Evolutionary conservation across 2,888 invertebrate genomes (phyloP), one percentile per base, ranked within the genome.

Genomic region (Sinohyriopsis cumingii): DNA sequence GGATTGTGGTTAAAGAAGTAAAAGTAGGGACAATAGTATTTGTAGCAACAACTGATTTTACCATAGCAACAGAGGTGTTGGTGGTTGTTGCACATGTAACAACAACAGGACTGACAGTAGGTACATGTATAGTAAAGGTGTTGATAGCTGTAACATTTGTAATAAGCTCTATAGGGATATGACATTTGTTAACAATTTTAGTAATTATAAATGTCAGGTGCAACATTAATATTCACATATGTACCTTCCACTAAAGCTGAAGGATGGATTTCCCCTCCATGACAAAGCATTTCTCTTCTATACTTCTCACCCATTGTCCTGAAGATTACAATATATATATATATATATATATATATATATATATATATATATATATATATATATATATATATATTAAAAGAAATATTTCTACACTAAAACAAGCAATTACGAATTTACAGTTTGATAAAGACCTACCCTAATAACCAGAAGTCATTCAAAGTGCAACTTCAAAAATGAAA

Each of bases 191-290:
- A 45, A 45, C 45, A 15, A 45, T 45, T 45, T 45, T 15, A 45
- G 5, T 45, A 15, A 45, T 45, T 45, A 15, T 45, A 45, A 45
- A 15, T 45, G 3, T 12, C 24, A n/a, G 24, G 3, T 7, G 9
- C 24, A n/a, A 57, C 24, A 22, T 57, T 57, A n/a, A 22, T n/a
- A 57, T n/a, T 20, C n/a, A 22, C 20, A 28, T 5, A 12, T 33
- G 25, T 66, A 87, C 88, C 86, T 82, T 87, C 92, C 0, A 98
- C 94, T 63, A 98, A 91, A 72, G 93, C 91, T 81, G 93, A 93
- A 0, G 97, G 95, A 5, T 95, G 95, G 75, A 94, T 93, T 0
- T 96, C 96, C 53, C 98, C 98, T 12, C 98, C 98, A 87, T 96
- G 94, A 0, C 94, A 92, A 69, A 98, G 91, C 84, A 97, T 94